Base-by-base conservation (phyloP, 2,797 vertebrate species). In the Sebastes jordani region DNA sequence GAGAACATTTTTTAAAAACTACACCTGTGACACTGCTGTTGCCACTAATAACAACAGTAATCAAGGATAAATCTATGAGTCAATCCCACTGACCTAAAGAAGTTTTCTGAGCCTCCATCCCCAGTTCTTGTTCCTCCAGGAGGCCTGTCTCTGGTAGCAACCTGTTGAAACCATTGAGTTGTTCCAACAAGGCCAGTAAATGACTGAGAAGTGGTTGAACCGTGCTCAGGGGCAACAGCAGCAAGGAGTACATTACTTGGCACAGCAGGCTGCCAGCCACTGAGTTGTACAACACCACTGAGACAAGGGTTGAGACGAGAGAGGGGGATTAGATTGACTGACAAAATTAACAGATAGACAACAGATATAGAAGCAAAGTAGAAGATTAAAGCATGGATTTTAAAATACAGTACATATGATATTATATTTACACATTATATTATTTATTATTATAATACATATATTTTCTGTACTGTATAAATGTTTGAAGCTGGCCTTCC, bases 231-330 rank as follows among this genome's bases (percentile, higher is more conserved):
- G 96, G 95, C 84, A 97, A 84, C 88, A 97, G 91, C 77, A 97
- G 91, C 81, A 97, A 78, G 34, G 96, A 96, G 82, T 96, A 96
- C 76, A 96, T 93, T 55, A 96, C 91, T 89, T 97, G 96, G 86
- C 96, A 96, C 80, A 97, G 91, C 65, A 97, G 89, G 82, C 93
- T 96, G 80, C 96, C 96, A 58, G 96, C 94, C 61, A 96, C 93
- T 2, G 96, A 97, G 86, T 93, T 93, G 84, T 94, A 96, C 84
- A 97, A 85, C 91, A 97, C 95, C 80, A 71, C 96, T 97, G 83
- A 71, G 58, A 80, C 6, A 62, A 66, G 56, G 46, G 5, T 22
- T 4, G 66, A 86, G 71, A 82, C 0, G 2, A 78, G 60, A 74
- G 54, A 67, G 18, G 13, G 11, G n/a, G 30, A 65, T 89, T 63